A percentile compares a stretch with the other conserved stretches of the same genome.
These are phyloP conservation scores for Trissolcus japonicus DNA, from an alignment of 2,888 invertebrate species.

Conservation along the genomic window DNA sequence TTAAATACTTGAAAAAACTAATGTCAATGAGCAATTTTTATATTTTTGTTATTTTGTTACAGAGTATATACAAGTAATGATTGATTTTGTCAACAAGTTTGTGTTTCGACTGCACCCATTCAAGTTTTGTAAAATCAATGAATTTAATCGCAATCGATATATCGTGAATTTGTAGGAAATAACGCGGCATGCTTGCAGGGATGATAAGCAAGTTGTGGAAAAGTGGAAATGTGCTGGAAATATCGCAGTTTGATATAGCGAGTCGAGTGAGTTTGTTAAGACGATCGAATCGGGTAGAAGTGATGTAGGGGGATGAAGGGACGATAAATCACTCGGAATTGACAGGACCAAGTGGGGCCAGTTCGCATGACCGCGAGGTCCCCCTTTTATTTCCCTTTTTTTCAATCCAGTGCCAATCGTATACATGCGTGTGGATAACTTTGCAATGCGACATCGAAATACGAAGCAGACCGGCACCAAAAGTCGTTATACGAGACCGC, in stretches of 20 bases:
- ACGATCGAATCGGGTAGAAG: conserved; percentile 36
- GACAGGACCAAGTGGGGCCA: conserved; percentile 67
- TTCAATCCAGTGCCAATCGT: conserved; percentile 32
- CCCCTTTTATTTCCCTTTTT: conserved; percentile 45
- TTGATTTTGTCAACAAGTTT: too few species aligned
- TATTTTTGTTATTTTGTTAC: too few species aligned
- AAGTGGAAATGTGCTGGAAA: conserved; percentile 24
- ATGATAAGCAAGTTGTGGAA: conserved; percentile 19
- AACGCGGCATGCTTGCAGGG: not conserved
- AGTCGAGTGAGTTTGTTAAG: conserved; percentile 15
- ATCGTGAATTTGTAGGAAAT: conserved; percentile 19
- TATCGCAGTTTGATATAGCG: not conserved
- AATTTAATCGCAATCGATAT: conserved; percentile 1
- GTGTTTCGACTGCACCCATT: too few species aligned
- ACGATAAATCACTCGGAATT: conserved; percentile 67
- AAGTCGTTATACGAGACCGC: conserved; percentile 55
- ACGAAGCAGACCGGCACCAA: conserved; percentile 42
- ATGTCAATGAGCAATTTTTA: too few species aligned
- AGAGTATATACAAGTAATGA: too few species aligned
- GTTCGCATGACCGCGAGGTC: conserved; percentile 61
- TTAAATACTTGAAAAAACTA: too few species aligned
- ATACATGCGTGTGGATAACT: conserved; percentile 41
- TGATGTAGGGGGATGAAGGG: conserved; percentile 49
- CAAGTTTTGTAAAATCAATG: conserved; percentile 7
- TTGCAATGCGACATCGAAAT: conserved; percentile 43